These are phyloP conservation scores for Meteorus sp. DNA, from an alignment of 1,140 invertebrate species.

Conservation along the genomic window DNA sequence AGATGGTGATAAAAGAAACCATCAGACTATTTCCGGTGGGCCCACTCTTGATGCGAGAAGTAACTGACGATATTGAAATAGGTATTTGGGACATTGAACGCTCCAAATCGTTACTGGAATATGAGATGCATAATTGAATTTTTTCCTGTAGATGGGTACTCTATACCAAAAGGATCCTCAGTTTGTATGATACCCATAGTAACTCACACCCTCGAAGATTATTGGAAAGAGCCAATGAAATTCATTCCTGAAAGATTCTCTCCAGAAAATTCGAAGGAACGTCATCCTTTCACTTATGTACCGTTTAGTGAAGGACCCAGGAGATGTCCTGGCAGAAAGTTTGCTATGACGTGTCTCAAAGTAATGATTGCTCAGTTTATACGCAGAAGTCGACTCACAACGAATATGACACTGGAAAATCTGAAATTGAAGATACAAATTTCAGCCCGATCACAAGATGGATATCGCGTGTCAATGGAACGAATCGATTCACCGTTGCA, in stretches of 20 bases:
- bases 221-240: slow-evolving; percentile 66
- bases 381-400: too few species aligned
- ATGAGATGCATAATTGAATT: neutral
- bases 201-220: slow-evolving; percentile 59
- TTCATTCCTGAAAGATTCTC: slow-evolving; percentile 73
- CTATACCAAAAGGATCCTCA: slow-evolving; percentile 24
- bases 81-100: neutral
- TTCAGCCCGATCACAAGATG: too few species aligned
- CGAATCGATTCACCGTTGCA: too few species aligned
- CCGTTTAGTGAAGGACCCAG: slow-evolving; percentile 64
- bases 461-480: too few species aligned
- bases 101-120: neutral
- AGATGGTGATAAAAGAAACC: slow-evolving; percentile 8
- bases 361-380: too few species aligned
- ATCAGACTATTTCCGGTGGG: slow-evolving; percentile 4
- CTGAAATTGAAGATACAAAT: too few species aligned
- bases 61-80: slow-evolving; percentile 1
- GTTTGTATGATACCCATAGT: slow-evolving; percentile 11
- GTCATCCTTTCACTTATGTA: slow-evolving; percentile 57
- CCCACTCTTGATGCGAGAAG: neutral
- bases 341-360: too few species aligned
- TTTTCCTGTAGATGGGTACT: slow-evolving; percentile 21
- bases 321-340: slow-evolving; percentile 65
- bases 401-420: too few species aligned
- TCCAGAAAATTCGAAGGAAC: slow-evolving; percentile 47